Evolutionary conservation across 2,113 vertebrate genomes (phyloP).

Genomic region (Stegostoma tigrinum): DNA sequence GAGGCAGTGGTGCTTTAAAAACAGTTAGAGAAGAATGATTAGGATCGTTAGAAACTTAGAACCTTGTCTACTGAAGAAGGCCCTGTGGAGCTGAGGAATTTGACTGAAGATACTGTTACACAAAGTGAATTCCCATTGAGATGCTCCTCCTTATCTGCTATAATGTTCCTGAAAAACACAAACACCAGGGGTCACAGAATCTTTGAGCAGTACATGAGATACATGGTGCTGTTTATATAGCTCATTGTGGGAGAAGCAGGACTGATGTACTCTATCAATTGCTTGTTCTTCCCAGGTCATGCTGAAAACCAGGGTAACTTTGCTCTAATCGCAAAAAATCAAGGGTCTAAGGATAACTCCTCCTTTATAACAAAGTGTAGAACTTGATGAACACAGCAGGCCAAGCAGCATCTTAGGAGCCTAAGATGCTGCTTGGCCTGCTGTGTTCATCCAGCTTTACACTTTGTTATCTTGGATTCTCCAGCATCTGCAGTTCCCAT

Average conservation of each 20-base stretch:
- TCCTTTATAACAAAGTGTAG: too few species aligned
- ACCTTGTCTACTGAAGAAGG: neutral
- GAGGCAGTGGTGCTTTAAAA: neutral
- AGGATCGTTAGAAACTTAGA: neutral
- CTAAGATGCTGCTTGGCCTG: too few species aligned
- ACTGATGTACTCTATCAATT: neutral
- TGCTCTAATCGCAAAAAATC: too few species aligned
- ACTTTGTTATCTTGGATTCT: too few species aligned
- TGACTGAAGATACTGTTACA: neutral
- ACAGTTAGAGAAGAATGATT: neutral
- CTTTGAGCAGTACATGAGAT: neutral
- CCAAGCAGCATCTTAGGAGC: too few species aligned
- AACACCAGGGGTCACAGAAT: neutral
- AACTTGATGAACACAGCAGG: too few species aligned
- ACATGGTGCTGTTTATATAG: neutral
- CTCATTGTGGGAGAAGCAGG: neutral
- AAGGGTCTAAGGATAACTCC: too few species aligned
- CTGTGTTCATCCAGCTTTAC: too few species aligned
- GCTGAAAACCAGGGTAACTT: neutral
- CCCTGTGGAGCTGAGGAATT: slow-evolving; percentile 14
- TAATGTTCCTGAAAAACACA: neutral
- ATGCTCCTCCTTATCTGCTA: neutral
- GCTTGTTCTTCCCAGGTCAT: neutral
- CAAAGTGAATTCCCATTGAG: neutral
- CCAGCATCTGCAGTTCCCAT: too few species aligned